Base-by-base conservation (phyloP, 35 echinoderm and acorn worm species). In the Nesometra sesokonis region DNA sequence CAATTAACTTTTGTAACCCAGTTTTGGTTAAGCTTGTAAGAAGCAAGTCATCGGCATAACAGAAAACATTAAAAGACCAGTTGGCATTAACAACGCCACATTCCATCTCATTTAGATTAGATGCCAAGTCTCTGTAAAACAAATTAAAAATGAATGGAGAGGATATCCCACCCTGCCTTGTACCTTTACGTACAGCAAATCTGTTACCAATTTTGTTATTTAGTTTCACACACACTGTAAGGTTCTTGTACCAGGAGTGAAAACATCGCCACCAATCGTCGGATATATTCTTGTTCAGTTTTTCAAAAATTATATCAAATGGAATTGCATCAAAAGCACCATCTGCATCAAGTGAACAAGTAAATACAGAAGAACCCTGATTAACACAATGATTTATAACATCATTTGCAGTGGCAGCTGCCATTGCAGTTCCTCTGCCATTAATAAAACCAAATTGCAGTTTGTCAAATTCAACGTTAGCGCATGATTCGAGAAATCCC, bases 261-360 rank as follows among this genome's bases (percentile, higher is more conserved):
- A 84, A 4, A 32, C 82, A 84, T 27, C 82, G 7, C 82, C 37
- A 37, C 38, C 38, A 39, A 11, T 30, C 37, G 32, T 84, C 17
- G 13, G 21, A n/a, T 23, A 37, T 33, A 33, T 17, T 35, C 5
- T 37, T 37, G n/a, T 1, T 4, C 23, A 83, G 27, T 35, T 83
- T 83, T 36, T 83, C 81, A 23, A 83, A 83, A 27, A 34, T 83
- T 33, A 83, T n/a, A 35, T 83, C 31, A 83, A 33, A 37, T 7
- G 81, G 81, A 35, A 83, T 83, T 35, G 81, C 81, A 35, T 83
- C 31, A 84, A 84, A 84, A 23, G 82, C 82, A n/a, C 82, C 82
- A 35, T 84, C 82, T 29, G 82, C 82, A 84, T 84, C 82, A 29
- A 84, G 37, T 29, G 82, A 84, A 32, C 82, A 84, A 84, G 36